Percentiles rank a stretch among this genome's conserved stretches.
Conservation (phyloP, 1,140 invertebrate species). For the Cydia fagiglandana region DNA sequence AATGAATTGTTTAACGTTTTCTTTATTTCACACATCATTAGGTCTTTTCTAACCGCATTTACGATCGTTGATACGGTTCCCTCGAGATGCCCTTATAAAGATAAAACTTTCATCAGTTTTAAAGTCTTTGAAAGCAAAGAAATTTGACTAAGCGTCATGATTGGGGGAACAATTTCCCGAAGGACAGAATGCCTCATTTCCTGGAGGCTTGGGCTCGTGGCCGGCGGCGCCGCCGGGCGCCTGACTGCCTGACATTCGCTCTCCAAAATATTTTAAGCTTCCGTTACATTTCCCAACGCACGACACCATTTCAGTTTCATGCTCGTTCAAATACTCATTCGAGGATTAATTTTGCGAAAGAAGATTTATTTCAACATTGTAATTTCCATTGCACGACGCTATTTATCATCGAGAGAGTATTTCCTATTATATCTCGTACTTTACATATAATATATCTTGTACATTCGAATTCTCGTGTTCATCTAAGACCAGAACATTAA, state of each 20-base stretch:
- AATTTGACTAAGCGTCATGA: slow-evolving; percentile 68
- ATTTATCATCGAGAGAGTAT: neutral
- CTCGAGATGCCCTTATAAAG: slow-evolving; percentile 61
- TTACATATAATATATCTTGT: neutral
- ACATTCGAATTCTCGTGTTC: no score
- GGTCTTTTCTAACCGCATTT: slow-evolving; percentile 26
- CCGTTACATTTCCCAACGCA: slow-evolving; percentile 68
- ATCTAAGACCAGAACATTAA: no score
- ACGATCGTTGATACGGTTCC: slow-evolving; percentile 53
- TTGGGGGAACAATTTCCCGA: slow-evolving; percentile 73
- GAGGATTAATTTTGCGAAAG: slow-evolving; percentile 27
- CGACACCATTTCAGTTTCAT: slow-evolving; percentile 59
- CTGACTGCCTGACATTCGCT: slow-evolving; percentile 39
- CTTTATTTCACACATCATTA: slow-evolving; percentile 12
- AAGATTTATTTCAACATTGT: slow-evolving; percentile 22
- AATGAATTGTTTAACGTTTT: neutral
- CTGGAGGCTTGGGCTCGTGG: slow-evolving; percentile 54
- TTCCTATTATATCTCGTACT: neutral
- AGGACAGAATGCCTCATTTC: slow-evolving; percentile 73
- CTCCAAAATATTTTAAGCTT: slow-evolving; percentile 75
- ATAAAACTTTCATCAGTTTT: slow-evolving; percentile 70
- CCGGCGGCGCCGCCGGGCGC: slow-evolving; percentile 41
- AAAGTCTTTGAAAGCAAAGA: slow-evolving; percentile 66
- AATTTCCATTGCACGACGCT: slow-evolving; percentile 14
- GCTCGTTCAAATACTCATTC: slow-evolving; percentile 63